These are phyloP conservation scores for Colostygia pectinataria DNA, from an alignment of 2,888 invertebrate species.

Conservation along the genomic window DNA sequence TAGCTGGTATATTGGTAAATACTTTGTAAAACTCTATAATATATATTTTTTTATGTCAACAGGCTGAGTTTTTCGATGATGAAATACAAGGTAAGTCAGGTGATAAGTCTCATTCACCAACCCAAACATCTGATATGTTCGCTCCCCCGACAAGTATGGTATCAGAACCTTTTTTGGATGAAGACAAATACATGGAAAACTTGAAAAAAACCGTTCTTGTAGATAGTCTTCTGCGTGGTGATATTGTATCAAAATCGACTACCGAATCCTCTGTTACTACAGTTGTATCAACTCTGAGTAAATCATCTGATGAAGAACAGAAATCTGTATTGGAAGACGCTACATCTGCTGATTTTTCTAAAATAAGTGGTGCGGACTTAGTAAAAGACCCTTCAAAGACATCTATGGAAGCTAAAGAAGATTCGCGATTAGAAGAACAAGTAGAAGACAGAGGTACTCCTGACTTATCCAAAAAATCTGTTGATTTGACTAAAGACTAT, in stretches of 20 bases:
- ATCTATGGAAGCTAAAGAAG: constrained; percentile 70
- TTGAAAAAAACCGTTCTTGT: constrained; percentile 60
- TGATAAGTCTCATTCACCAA: constrained; percentile 29
- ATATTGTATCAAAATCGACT: constrained; percentile 73
- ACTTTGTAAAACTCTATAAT: background rate
- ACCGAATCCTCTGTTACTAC: constrained; percentile 78
- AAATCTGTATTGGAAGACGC: constrained; percentile 74
- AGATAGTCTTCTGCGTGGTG: constrained; percentile 59
- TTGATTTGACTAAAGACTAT: constrained; percentile 75
- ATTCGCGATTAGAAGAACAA: constrained; percentile 63
- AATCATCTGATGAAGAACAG: constrained; percentile 75
- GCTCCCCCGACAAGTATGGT: constrained; percentile 47
- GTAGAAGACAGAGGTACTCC: constrained; percentile 70
- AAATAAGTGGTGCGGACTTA: constrained; percentile 74
- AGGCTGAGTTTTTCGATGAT: constrained; percentile 71
- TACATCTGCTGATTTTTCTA: constrained; percentile 75
- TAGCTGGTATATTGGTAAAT: too few species aligned
- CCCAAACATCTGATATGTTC: constrained; percentile 29
- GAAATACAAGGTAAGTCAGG: constrained; percentile 41
- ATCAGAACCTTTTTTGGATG: constrained; percentile 34
- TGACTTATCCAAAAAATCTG: constrained; percentile 75
- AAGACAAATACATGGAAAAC: constrained; percentile 40
- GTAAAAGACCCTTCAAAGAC: constrained; percentile 73
- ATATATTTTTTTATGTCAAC: constrained; percentile 30
- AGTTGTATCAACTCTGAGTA: constrained; percentile 71